phyloP scores from a whole-genome alignment of 2,797 vertebrate genomes.

The Sebastes dallii region DNA sequence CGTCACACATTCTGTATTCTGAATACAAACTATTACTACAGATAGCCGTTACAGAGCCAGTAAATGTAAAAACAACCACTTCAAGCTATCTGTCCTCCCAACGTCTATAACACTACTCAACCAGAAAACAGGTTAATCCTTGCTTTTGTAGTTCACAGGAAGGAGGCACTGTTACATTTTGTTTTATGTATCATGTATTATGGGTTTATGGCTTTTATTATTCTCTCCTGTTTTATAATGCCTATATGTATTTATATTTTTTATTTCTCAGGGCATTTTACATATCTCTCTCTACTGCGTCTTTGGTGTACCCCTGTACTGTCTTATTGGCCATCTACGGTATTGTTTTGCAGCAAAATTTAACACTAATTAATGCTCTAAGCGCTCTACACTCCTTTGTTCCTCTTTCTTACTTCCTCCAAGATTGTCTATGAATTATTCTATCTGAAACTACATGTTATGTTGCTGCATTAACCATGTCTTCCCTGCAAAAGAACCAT shows the following conservation, averaged over 20 bases:
- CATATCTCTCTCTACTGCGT: neutral
- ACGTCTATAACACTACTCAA: neutral
- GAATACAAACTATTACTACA: no score
- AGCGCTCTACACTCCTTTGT: neutral
- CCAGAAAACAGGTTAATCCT: neutral
- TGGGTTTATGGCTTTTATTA: no score
- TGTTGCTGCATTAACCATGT: neutral
- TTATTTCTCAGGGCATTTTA: neutral
- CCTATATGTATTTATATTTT: neutral
- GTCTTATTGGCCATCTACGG: neutral
- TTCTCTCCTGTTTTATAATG: no score
- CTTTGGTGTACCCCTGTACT: neutral
- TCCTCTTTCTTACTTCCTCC: neutral
- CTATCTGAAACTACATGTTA: neutral
- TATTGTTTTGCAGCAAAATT: neutral
- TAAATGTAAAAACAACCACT: neutral
- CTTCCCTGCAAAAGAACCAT: constrained; percentile 9
- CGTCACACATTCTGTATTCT: no score
- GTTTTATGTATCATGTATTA: no score
- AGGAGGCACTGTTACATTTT: no score
- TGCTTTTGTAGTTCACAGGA: no score
- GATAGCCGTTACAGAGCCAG: neutral
- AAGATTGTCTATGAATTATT: neutral
- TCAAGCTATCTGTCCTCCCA: neutral
- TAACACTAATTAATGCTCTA: neutral